phyloP scores from a whole-genome alignment of 53 echinoderm and acorn worm species.

The Holothuria leucospilota region DNA sequence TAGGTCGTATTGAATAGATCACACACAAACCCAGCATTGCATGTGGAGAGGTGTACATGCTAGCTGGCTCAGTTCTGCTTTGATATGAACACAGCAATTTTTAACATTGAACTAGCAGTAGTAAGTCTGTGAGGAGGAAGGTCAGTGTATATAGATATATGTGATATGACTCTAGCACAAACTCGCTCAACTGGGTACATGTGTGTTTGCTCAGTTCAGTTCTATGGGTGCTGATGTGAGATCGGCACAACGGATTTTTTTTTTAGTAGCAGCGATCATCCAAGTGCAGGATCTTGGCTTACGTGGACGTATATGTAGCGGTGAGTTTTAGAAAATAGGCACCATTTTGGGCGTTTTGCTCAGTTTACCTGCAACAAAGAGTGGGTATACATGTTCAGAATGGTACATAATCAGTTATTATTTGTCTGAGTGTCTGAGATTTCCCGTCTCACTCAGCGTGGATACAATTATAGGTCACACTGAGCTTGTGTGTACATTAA shows the following conservation, averaged over 20 bases:
- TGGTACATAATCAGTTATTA: no score
- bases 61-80: conserved; percentile 3
- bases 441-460: no score
- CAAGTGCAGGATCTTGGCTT: not conserved
- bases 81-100: not conserved
- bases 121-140: not conserved
- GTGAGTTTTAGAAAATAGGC: conserved; percentile 19
- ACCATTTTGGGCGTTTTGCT: not conserved
- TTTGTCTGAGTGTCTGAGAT: no score
- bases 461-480: conserved; percentile 30
- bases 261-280: not conserved
- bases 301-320: not conserved
- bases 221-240: conserved; percentile 37
- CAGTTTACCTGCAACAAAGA: no score
- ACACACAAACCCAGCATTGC: conserved; percentile 7
- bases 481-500: conserved; percentile 29
- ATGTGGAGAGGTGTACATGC: conserved; percentile 7
- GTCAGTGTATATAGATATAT: conserved; percentile 14
- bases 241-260: conserved; percentile 26
- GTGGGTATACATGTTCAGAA: no score
- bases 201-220: not conserved
- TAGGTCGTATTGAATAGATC: conserved; percentile 40
- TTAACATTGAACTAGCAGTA: conserved; percentile 44
- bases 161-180: not conserved
- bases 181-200: conserved; percentile 39